Base-by-base conservation (phyloP, 2,888 invertebrate species). In the Blera fallax region DNA sequence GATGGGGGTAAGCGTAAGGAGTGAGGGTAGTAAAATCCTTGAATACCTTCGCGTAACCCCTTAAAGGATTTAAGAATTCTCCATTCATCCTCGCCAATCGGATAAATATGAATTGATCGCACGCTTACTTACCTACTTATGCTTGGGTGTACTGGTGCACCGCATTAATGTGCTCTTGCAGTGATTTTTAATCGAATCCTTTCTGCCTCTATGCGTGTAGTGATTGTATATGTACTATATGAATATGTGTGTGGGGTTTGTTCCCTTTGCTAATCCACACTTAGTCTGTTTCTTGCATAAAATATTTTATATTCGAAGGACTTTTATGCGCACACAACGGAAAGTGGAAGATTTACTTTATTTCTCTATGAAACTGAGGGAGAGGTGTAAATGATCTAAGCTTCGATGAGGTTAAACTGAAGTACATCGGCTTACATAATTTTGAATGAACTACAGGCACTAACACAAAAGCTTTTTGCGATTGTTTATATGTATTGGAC, bases 31-130 rank as follows among this genome's bases (percentile, higher is more conserved):
- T 56, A 52, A 70, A 77, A 77, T 77, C 64, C 67, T 77, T 85
- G 85, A 85, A 85, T 85, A 67, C 81, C 81, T 77, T 65, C 70
- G 76, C 74, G 58, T 80, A 81, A 81, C 64, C 81, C 72, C 85
- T 81, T 65, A 45, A 65, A 60, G 64, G 69, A 58, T 77, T 72
- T 64, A 56, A 84, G 69, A 74, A 70, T 80, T 81, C 81, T 52
- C 56, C 76, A 78, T 83, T 83, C 85, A 85, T 81, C 76, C 81
- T 72, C 65, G 37, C 40, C 81, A 85, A 81, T 85, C 76, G 81
- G 76, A 81, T 85, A 81, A 81, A 72, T 77, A 77, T 77, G 85
- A 85, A 85, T 85, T 85, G 81, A 85, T 85, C 81, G 73, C 45
- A 14, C 11, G 81, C 67, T 81, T 80, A 60, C 54, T 81, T 80